These are phyloP conservation scores for Phylloscopus trochilus DNA, from an alignment of 2,113 vertebrate species.

Conservation along the genomic window DNA sequence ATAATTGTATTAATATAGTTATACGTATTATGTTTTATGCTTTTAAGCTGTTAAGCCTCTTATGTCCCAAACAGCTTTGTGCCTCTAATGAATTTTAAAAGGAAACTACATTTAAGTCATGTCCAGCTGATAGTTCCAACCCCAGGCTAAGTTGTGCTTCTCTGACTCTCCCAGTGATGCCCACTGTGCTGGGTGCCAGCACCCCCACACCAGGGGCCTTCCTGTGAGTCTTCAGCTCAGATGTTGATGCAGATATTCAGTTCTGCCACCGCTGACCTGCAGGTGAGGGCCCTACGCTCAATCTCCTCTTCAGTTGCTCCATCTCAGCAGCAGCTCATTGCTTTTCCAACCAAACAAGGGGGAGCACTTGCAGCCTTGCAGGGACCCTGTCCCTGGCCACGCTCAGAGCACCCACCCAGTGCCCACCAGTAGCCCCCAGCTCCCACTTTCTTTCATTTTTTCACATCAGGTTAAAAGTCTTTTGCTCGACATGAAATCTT, in stretches of 20 bases:
- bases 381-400: not conserved
- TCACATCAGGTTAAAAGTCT: not conserved
- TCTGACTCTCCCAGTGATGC: not conserved
- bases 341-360: not conserved
- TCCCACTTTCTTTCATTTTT: not conserved
- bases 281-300: not conserved
- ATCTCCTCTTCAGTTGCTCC: not conserved
- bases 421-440: not conserved
- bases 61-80: not conserved
- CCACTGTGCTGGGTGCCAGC: not conserved
- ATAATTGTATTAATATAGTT: not conserved
- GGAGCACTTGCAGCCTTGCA: accelerated
- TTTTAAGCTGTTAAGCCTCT: not conserved
- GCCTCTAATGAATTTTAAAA: not conserved
- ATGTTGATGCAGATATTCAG: not conserved
- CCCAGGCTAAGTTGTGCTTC: not conserved
- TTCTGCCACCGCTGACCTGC: not conserved
- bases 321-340: not conserved
- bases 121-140: not conserved
- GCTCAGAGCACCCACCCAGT: not conserved
- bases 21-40: not conserved
- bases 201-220: accelerated
- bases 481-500: not conserved
- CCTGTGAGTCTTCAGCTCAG: not conserved
- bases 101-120: not conserved